These are phyloP conservation scores for Chymomyza costata DNA, from an alignment of 1,140 invertebrate genomes.

Conservation along the genomic window DNA sequence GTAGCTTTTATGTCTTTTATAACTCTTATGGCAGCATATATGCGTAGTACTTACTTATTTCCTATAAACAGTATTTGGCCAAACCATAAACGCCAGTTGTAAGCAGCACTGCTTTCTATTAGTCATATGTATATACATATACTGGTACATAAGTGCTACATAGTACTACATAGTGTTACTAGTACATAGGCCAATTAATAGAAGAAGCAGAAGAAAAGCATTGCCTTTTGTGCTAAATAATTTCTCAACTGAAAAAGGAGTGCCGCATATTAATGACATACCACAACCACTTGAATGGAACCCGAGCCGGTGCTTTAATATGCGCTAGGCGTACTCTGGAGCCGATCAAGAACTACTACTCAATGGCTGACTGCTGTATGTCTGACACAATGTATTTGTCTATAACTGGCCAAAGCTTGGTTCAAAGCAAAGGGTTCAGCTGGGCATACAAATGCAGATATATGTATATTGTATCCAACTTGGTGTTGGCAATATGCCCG, in stretches of 20 bases:
- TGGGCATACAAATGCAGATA: background rate
- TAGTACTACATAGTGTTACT: too few species aligned
- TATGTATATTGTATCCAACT: background rate
- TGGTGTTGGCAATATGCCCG: slow-evolving; percentile 35
- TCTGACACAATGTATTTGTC: slow-evolving; percentile 18
- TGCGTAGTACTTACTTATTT: too few species aligned
- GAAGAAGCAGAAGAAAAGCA: slow-evolving; percentile 10
- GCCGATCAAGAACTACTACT: too few species aligned
- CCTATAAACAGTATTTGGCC: too few species aligned
- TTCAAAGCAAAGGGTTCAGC: too few species aligned
- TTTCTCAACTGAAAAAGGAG: slow-evolving; percentile 43
- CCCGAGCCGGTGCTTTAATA: slow-evolving; percentile 40
- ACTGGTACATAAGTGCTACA: too few species aligned
- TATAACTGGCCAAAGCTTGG: slow-evolving; percentile 17
- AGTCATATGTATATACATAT: too few species aligned
- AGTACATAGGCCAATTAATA: too few species aligned
- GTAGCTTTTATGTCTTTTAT: too few species aligned
- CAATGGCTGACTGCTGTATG: slow-evolving; percentile 1
- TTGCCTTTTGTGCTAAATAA: slow-evolving; percentile 47
- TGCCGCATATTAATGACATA: slow-evolving; percentile 64
- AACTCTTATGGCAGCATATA: too few species aligned
- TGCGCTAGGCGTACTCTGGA: slow-evolving; percentile 40
- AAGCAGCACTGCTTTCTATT: too few species aligned
- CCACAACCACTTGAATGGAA: slow-evolving; percentile 46
- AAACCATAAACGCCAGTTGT: too few species aligned